Base-by-base conservation (phyloP, 2,797 vertebrate genomes). In the Otolemur crassicaudatus region DNA sequence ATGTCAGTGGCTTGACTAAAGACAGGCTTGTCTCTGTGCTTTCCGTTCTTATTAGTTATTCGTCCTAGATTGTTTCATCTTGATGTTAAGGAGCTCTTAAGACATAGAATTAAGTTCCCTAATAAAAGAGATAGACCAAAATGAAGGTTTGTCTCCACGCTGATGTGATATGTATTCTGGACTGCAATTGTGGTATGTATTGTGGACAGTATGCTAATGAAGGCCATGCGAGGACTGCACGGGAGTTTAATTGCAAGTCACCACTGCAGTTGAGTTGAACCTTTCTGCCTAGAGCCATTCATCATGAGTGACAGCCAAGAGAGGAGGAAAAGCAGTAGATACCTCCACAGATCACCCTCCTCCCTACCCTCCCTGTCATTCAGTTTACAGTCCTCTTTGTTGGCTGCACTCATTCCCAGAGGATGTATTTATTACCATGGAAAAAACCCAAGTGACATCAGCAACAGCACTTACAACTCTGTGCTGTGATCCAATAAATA, bases 261-360 rank as follows among this genome's bases (percentile, higher is more conserved):
- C 96, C 93, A 97, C 97, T 98, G 96, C 96, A 72, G 93, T 97
- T 94, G 97, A 98, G 96, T 97, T 96, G 97, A 97, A 88, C 95
- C 97, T 96, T 97, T 97, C 97, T 91, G 96, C 96, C 96, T 82
- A 97, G 88, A 97, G 98, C 96, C 98, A 98, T 98, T 98, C 95
- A 98, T 98, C 98, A 98, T 96, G 96, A 97, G 94, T 98, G 98
- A 98, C 98, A 98, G 96, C 95, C 83, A 90, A 94, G 94, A 96
- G 94, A 97, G 81, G 73, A 93, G 61, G 61, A 95, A 88, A 91
- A 92, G 86, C 80, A 79, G 90, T 92, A 72, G 81, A 96, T 96
- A 95, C 91, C 97, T 95, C 72, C 77, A 84, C 40, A 95, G 76
- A 93, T 72, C 91, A 73, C 87, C 94, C 82, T 96, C 20, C 40